Base-by-base conservation (phyloP, 2,797 vertebrate genomes). In the Liparis tanakae region DNA sequence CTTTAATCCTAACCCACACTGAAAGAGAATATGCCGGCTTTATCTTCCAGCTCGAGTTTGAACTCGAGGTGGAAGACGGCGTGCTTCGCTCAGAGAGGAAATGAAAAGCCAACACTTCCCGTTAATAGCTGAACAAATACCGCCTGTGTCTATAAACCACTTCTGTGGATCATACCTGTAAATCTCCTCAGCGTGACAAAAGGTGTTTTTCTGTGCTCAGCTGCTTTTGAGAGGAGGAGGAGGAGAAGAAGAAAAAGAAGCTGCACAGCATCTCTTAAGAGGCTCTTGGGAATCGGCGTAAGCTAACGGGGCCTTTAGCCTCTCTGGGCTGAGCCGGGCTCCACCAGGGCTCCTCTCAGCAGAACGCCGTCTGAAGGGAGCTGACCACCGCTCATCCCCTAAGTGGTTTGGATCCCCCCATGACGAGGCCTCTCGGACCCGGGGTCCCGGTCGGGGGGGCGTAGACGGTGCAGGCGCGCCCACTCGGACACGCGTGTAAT, bases 231-330 rank as follows among this genome's bases (percentile, higher is more conserved):
- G 80, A 43, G 51, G n/a, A 17, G 20, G 5, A 2, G 9, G 12
- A 12, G n/a, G 20, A 46, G 56, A 58, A 69, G 70, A 46, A 64
- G 2, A 33, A 58, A 65, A 72, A 76, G 37, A 59, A 57, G 68
- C 73, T 57, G 74, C 60, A 58, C 66, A 51, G 73, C 46, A 53
- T 86, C 73, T 87, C 74, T 82, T 86, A 87, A 91, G 81, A 85
- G 87, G 78, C 87, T 89, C 76, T 71, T 55, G 79, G 85, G 88
- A 87, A 37, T 48, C 85, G 70, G 85, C 83, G 75, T 85, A 87
- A 90, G 88, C 85, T 85, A 88, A 87, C 88, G 81, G 88, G 81
- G 77, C 84, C 86, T 87, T 88, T 79, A 85, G 83, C 75, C 20
- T 90, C 85, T 88, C 83, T 85, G 86, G 80, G 84, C 86, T 81